Conservation (phyloP, 1,140 invertebrate species). For the Nymphalis io region DNA sequence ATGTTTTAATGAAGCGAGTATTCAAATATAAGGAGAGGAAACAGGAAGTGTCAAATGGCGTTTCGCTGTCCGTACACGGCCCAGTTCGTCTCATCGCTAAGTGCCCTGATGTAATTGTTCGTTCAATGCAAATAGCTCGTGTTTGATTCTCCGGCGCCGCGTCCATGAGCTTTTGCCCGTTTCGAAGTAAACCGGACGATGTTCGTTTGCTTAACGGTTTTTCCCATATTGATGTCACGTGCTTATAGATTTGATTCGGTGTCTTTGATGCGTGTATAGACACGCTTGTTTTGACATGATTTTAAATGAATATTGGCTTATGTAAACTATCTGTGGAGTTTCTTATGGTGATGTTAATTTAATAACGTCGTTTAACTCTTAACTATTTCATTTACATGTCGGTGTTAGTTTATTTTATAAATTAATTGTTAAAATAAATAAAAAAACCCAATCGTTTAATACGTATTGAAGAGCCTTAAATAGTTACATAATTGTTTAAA, state of each 20-base stretch:
- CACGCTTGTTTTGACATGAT: not conserved
- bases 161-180: constrained; percentile 41
- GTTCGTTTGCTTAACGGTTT: constrained; percentile 49
- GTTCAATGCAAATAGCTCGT: constrained; percentile 69
- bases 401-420: not conserved
- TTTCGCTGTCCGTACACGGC: constrained; percentile 72
- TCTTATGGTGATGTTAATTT: constrained; percentile 1
- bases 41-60: constrained; percentile 78
- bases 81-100: constrained; percentile 68
- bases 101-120: constrained; percentile 75
- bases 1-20: constrained; percentile 53
- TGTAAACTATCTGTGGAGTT: not conserved
- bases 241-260: constrained; percentile 29
- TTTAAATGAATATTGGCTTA: not conserved
- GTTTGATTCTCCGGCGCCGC: constrained; percentile 63
- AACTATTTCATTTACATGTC: not conserved
- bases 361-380: not conserved
- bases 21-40: constrained; percentile 69
- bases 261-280: not conserved
- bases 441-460: too few species aligned
- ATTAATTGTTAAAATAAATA: too few species aligned
- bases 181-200: constrained; percentile 51
- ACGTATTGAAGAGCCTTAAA: too few species aligned
- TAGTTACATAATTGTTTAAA: too few species aligned
- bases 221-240: constrained; percentile 44